Evolutionary conservation across 2,888 invertebrate species (phyloP).

Genomic region (Andrena trimmerana): DNA sequence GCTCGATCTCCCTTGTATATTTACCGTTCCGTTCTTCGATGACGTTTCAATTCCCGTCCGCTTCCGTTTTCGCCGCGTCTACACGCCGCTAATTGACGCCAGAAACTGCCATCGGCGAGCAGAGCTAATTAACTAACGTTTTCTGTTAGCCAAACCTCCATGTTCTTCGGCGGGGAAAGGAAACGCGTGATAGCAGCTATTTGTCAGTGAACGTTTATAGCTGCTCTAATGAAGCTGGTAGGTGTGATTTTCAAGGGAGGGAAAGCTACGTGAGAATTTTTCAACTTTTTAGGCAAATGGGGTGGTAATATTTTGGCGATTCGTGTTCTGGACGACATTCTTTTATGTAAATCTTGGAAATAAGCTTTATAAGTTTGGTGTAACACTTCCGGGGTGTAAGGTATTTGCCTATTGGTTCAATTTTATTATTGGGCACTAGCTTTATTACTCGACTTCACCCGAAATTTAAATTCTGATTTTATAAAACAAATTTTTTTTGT

Average conservation of each 20-base stretch:
- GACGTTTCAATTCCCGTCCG: conserved; percentile 55
- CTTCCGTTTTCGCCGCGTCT: neutral
- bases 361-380: neutral
- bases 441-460: no score
- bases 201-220: neutral
- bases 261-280: neutral
- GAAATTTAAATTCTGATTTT: no score
- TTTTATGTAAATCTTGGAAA: neutral
- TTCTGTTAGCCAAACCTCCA: conserved; percentile 39
- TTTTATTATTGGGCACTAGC: no score
- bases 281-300: neutral
- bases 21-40: conserved; percentile 37
- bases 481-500: no score
- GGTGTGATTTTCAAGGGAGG: neutral
- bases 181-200: conserved; percentile 28
- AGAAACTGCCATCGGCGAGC: conserved; percentile 20
- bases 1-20: conserved; percentile 29
- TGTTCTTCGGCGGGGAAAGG: conserved; percentile 5
- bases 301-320: neutral
- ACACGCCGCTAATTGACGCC: conserved; percentile 43
- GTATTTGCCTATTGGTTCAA: no score
- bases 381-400: no score
- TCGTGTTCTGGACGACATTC: neutral
- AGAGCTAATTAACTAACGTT: conserved; percentile 53
- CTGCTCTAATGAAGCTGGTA: neutral